These are phyloP conservation scores for Pardalotus punctatus DNA, from an alignment of 2,113 vertebrate genomes.

Conservation along the genomic window DNA sequence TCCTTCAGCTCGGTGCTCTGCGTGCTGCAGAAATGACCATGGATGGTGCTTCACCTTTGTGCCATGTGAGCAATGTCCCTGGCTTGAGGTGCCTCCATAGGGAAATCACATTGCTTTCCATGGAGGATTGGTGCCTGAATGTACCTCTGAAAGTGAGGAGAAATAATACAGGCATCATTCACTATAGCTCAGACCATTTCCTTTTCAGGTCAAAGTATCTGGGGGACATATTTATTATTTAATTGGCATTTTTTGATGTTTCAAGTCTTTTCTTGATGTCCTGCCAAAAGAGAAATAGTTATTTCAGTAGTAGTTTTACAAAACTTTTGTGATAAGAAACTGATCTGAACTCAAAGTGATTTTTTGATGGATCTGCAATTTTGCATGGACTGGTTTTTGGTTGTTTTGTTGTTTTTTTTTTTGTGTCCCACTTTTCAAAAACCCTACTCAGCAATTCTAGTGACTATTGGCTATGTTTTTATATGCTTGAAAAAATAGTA, in stretches of 20 bases:
- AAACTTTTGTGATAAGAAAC: neutral
- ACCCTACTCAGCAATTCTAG: neutral
- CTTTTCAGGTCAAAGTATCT: neutral
- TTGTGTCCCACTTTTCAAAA: neutral
- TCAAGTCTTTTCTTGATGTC: neutral
- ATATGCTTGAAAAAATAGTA: neutral
- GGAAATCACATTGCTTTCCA: accelerated
- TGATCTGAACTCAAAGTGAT: neutral
- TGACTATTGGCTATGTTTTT: neutral
- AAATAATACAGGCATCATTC: neutral
- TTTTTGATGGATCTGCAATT: neutral
- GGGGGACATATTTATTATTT: neutral
- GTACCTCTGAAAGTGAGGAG: neutral
- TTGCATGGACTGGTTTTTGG: neutral
- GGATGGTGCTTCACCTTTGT: neutral
- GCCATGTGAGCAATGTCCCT: neutral
- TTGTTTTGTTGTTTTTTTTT: neutral
- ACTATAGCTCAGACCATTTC: neutral
- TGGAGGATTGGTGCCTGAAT: neutral
- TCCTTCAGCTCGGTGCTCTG: neutral
- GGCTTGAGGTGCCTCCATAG: accelerated
- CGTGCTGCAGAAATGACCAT: neutral
- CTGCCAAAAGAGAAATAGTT: neutral
- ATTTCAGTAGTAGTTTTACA: neutral
- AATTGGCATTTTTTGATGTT: neutral